phyloP scores from a whole-genome alignment of 2,113 vertebrate species.

The Acanthochromis polyacanthus region DNA sequence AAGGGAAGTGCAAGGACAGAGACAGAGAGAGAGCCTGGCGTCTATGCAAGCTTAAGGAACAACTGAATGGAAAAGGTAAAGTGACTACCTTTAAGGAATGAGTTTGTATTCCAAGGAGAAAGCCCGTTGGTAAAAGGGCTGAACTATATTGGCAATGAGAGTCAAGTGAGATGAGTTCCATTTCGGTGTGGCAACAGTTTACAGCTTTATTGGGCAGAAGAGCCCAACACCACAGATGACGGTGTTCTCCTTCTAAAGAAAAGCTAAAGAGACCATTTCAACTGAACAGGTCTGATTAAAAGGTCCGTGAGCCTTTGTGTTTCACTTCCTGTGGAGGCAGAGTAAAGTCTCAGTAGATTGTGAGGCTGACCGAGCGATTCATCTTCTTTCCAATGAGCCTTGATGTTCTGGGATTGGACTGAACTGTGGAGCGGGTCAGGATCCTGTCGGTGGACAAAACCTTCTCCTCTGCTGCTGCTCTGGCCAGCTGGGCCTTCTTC shows the following conservation, averaged over 20 bases:
- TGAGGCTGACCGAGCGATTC: conserved; percentile 96
- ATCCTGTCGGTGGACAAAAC: conserved; percentile 92
- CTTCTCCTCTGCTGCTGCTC: conserved; percentile 94
- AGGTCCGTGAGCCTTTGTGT: conserved; percentile 50
- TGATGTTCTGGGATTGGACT: conserved; percentile 87
- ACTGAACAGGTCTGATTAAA: conserved; percentile 4
- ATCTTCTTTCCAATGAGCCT: conserved; percentile 98
- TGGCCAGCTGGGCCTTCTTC: conserved; percentile 97
- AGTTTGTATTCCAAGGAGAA: not conserved
- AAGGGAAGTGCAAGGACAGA: conserved; percentile 73
- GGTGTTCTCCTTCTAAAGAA: not conserved
- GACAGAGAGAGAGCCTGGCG: conserved; percentile 21
- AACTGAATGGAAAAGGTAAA: conserved; percentile 54
- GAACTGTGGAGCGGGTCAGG: conserved; percentile 92
- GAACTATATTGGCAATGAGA: conserved; percentile 36
- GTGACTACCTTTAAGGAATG: conserved; percentile 59
- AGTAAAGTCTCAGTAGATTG: conserved; percentile 89
- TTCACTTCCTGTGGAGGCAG: conserved; percentile 17
- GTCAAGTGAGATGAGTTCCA: conserved; percentile 37
- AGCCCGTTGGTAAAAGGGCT: conserved; percentile 19
- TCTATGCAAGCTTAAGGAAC: conserved; percentile 56
- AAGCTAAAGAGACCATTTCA: not conserved
- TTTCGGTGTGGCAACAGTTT: conserved; percentile 38
- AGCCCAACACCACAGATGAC: conserved; percentile 11
- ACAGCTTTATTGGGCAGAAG: not conserved